phyloP scores from a whole-genome alignment of 1,140 invertebrate species.

The Vanessa tameamea region DNA sequence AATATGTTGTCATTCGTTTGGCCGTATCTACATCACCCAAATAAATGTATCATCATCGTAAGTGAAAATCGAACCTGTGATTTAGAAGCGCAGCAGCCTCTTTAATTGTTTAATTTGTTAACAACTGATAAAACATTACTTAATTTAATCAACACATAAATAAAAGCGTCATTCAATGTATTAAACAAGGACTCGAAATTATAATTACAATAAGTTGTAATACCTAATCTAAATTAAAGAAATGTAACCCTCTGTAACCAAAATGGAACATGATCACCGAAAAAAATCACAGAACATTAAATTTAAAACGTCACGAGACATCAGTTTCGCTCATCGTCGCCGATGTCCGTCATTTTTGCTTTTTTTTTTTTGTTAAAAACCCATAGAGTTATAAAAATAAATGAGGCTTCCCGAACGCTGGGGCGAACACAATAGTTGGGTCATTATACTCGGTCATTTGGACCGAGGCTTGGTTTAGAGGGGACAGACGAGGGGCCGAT shows the following conservation, averaged over 20 bases:
- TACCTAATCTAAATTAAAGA: background rate
- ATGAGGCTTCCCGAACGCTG: conserved; percentile 72
- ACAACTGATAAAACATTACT: too few species aligned
- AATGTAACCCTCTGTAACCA: background rate
- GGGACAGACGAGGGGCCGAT: conserved; percentile 35
- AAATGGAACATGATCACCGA: conserved; percentile 2
- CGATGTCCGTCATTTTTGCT: conserved; percentile 61
- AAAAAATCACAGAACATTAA: conserved; percentile 28
- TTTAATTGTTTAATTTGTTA: too few species aligned
- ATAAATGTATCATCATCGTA: too few species aligned
- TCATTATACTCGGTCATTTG: conserved; percentile 78
- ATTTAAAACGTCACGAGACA: conserved; percentile 51
- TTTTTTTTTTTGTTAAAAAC: conserved; percentile 66
- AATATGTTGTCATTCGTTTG: too few species aligned
- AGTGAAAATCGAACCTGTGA: too few species aligned
- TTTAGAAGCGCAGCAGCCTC: too few species aligned
- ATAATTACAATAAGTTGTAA: background rate
- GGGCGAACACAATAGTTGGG: conserved; percentile 75
- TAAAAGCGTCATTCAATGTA: too few species aligned
- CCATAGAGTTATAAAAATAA: conserved; percentile 78
- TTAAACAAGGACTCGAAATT: background rate
- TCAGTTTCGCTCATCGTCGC: conserved; percentile 59
- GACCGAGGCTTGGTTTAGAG: conserved; percentile 42
- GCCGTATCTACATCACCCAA: too few species aligned
- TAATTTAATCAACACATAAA: too few species aligned